A percentile compares a stretch with the other conserved stretches of the same genome.
phyloP scores from a whole-genome alignment of 2,888 invertebrate genomes.

The Erannis defoliaria region DNA sequence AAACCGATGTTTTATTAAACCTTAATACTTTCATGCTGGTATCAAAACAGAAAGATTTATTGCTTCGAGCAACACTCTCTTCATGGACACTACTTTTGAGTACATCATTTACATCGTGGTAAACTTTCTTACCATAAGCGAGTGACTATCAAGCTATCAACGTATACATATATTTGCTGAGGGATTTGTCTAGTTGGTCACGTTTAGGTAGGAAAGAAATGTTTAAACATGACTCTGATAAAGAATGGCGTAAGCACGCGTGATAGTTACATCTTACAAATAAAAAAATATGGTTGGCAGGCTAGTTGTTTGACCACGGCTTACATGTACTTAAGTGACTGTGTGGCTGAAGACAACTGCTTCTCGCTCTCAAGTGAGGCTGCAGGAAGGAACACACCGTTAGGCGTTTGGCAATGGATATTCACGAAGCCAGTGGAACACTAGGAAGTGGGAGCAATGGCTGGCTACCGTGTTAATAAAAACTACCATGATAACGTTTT shows the following conservation, averaged over 20 bases:
- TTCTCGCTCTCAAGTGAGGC: no score
- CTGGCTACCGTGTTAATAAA: no score
- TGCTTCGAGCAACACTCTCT: slow-evolving; percentile 8
- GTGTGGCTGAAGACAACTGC: no score
- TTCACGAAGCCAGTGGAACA: no score
- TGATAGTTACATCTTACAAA: no score
- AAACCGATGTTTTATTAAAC: slow-evolving; percentile 28
- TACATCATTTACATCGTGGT: neutral
- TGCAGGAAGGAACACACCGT: no score
- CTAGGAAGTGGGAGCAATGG: no score
- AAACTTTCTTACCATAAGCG: neutral
- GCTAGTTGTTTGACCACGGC: no score
- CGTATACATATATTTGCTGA: neutral
- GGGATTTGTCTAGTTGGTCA: slow-evolving; percentile 9
- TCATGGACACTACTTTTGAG: neutral
- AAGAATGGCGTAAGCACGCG: slow-evolving; percentile 11
- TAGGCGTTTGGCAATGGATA: no score
- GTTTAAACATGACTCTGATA: slow-evolving; percentile 21
- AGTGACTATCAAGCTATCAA: neutral
- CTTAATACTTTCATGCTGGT: slow-evolving; percentile 20
- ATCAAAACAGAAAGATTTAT: slow-evolving; percentile 30
- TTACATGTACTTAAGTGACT: no score
- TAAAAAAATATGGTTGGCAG: no score
- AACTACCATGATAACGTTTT: no score
- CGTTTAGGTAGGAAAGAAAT: slow-evolving; percentile 5